phyloP scores from a whole-genome alignment of 35 echinoderm and acorn worm species.

The Amphiura filiformis region DNA sequence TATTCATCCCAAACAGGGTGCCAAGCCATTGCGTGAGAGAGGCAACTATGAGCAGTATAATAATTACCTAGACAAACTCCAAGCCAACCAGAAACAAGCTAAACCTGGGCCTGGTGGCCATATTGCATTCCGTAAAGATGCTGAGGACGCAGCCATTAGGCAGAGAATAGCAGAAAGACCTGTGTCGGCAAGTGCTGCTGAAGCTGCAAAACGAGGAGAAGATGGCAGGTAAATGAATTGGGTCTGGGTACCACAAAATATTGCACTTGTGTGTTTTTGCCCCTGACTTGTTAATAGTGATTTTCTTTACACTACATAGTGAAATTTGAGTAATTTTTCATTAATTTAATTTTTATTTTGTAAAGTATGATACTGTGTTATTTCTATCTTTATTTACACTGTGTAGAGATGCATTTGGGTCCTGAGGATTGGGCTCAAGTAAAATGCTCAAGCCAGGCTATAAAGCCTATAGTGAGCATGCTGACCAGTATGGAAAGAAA shows the following conservation, averaged over 20 bases:
- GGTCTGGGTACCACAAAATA: background rate
- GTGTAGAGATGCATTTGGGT: background rate
- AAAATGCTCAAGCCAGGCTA: no score
- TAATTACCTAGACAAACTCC: constrained; percentile 74
- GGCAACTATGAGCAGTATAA: constrained; percentile 97
- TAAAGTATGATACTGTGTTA: background rate
- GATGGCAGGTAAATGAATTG: constrained; percentile 48
- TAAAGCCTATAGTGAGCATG: no score
- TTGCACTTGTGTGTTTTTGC: background rate
- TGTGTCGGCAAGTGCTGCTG: constrained; percentile 94
- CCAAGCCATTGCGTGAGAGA: constrained; percentile 45
- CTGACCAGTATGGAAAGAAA: no score
- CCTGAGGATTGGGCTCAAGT: no score
- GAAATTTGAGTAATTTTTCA: background rate
- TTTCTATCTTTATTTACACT: background rate
- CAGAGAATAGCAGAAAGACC: constrained; percentile 75
- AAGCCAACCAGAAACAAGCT: constrained; percentile 40
- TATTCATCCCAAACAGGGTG: no score
- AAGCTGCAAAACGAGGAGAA: constrained; percentile 74
- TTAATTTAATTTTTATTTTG: background rate
- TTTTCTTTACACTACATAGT: background rate
- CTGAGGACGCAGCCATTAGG: constrained; percentile 34
- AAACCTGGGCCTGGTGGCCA: constrained; percentile 45
- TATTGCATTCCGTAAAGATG: constrained; percentile 56
- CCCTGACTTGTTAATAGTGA: background rate